Evolutionary conservation across 1,140 invertebrate genomes (phyloP).

Genomic region (Aphelenchoides avenae): DNA sequence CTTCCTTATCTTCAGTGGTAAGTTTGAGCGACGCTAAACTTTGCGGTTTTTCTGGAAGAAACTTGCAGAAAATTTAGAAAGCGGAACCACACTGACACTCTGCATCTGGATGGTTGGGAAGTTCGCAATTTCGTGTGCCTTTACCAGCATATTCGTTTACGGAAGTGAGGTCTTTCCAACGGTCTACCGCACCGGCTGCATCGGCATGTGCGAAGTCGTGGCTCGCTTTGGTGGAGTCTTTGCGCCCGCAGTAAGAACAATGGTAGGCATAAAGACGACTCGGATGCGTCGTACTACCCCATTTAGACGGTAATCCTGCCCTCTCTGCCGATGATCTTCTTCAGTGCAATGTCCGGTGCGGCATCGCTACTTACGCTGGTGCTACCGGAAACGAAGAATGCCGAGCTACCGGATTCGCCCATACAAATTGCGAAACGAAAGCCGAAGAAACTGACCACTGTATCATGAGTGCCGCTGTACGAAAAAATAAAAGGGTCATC

Average conservation of each 20-base stretch:
- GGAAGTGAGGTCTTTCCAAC: conserved; percentile 14
- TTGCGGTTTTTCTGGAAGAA: too few species aligned
- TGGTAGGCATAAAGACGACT: too few species aligned
- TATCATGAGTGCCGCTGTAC: too few species aligned
- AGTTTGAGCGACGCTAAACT: too few species aligned
- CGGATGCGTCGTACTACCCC: too few species aligned
- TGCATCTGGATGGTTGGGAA: conserved; percentile 12
- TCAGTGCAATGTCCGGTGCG: conserved; percentile 1
- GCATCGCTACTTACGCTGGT: conserved; percentile 8
- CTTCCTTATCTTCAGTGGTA: not conserved
- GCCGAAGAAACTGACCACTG: not conserved
- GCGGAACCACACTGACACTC: too few species aligned
- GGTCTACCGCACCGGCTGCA: conserved; percentile 4
- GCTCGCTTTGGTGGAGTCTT: conserved; percentile 6
- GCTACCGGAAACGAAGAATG: conserved; percentile 14
- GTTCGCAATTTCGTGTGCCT: too few species aligned
- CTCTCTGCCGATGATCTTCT: conserved; percentile 20
- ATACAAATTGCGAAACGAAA: not conserved
- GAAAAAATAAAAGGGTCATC: too few species aligned
- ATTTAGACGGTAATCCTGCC: too few species aligned
- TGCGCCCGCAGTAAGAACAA: conserved; percentile 8
- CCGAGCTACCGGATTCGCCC: conserved; percentile 10
- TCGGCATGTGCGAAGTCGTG: conserved; percentile 21
- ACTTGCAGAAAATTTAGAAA: too few species aligned
- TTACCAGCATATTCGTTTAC: conserved; percentile 9